Percentiles rank a stretch among this genome's conserved stretches.
These are phyloP conservation scores for Scotopteryx bipunctaria DNA, from an alignment of 2,888 invertebrate species.

Conservation along the genomic window DNA sequence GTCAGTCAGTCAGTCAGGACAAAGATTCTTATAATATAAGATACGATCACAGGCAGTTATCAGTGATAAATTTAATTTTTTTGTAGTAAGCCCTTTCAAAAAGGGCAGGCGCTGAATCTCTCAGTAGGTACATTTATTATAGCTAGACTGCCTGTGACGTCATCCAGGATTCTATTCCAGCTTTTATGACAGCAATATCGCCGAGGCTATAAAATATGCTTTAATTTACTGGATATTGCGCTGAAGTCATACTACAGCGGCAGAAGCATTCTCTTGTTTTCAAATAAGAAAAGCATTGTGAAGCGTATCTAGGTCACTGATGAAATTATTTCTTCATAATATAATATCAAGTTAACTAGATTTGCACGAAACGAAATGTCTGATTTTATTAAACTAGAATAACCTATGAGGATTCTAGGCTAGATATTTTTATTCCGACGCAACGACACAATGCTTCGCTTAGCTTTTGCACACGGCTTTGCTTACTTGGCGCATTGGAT, in stretches of 20 bases:
- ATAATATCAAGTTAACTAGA: background rate
- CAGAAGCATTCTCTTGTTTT: background rate
- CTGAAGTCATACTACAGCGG: conserved; percentile 2
- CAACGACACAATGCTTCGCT: too few species aligned
- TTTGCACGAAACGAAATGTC: background rate
- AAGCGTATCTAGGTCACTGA: background rate
- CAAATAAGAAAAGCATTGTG: background rate
- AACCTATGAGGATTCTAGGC: too few species aligned
- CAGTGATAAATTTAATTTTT: too few species aligned
- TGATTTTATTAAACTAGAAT: too few species aligned
- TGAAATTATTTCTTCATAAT: background rate
- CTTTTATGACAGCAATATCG: conserved; percentile 21
- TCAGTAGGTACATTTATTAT: background rate
- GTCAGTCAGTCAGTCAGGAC: too few species aligned
- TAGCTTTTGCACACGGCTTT: too few species aligned
- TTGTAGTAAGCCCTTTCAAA: too few species aligned
- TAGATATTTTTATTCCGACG: too few species aligned
- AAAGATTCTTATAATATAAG: too few species aligned
- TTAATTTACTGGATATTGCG: conserved; percentile 18
- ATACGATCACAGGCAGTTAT: too few species aligned
- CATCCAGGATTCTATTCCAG: conserved; percentile 15
- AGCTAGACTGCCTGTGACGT: conserved; percentile 8
- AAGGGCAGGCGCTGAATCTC: background rate
- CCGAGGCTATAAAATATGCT: conserved; percentile 15
- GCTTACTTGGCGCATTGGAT: too few species aligned